phyloP scores from a whole-genome alignment of 2,113 vertebrate species.

The Hystrix cristata region DNA sequence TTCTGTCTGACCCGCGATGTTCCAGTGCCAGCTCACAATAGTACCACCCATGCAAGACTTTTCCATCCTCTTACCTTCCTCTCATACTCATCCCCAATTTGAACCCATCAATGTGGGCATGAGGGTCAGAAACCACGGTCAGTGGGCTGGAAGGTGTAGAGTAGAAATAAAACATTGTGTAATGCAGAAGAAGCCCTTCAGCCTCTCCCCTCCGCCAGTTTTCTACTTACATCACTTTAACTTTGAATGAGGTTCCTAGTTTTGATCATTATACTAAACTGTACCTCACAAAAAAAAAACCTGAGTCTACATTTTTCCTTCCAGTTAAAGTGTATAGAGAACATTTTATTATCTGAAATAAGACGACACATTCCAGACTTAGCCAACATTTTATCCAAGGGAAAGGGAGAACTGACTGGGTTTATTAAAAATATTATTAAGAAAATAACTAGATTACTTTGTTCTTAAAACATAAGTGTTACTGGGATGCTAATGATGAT shows the following conservation, averaged over 20 bases:
- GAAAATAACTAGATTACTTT: not conserved
- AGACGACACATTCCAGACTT: not conserved
- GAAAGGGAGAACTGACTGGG: not conserved
- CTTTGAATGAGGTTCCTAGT: not conserved
- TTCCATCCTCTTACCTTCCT: not conserved
- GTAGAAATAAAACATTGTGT: not conserved
- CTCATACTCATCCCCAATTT: not conserved
- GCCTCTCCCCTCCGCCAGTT: too few relatives aligned
- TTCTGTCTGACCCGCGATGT: not conserved
- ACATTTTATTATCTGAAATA: not conserved
- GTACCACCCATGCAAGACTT: not conserved
- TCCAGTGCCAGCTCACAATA: not conserved
- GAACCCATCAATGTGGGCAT: not conserved
- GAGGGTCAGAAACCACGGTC: not conserved
- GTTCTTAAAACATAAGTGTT: constrained; percentile 27
- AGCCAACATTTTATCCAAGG: constrained; percentile 22
- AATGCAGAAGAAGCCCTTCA: not conserved
- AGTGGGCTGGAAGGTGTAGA: not conserved
- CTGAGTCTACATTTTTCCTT: not conserved
- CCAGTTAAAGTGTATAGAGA: constrained; percentile 27
- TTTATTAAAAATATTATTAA: constrained; percentile 40
- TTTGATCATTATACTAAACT: not conserved
- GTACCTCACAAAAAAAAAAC: not conserved
- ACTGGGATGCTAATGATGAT: not conserved
- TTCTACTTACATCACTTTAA: not conserved